phyloP scores from a whole-genome alignment of 2,888 invertebrate genomes.

The Thereva nobilitata region DNA sequence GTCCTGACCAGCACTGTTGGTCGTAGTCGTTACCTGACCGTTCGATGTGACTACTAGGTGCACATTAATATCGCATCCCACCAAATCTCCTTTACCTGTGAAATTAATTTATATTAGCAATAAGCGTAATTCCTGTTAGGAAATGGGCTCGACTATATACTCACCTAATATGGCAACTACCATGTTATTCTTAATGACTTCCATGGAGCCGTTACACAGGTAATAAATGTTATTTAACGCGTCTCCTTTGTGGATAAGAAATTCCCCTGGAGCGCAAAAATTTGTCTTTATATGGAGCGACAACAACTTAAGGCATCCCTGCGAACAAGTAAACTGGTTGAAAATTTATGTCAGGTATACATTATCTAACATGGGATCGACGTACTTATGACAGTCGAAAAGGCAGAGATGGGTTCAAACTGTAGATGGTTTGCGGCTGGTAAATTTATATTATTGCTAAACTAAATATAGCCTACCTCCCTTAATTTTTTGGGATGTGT shows the following conservation, averaged over 20 bases:
- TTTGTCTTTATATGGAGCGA: slow-evolving; percentile 91
- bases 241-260: slow-evolving; percentile 91
- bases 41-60: slow-evolving; percentile 73
- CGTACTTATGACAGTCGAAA: not conserved
- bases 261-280: slow-evolving; percentile 96
- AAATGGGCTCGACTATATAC: slow-evolving; percentile 47
- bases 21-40: slow-evolving; percentile 64
- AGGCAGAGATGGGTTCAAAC: too few relatives aligned
- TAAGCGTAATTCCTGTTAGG: not conserved
- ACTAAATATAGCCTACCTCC: too few relatives aligned
- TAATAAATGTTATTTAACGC: slow-evolving; percentile 93
- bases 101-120: slow-evolving; percentile 11
- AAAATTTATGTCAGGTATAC: too few relatives aligned
- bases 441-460: too few relatives aligned
- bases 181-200: slow-evolving; percentile 94
- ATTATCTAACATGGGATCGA: slow-evolving; percentile 13
- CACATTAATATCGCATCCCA: slow-evolving; percentile 88
- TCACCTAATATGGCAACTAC: slow-evolving; percentile 95
- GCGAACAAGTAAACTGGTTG: not conserved
- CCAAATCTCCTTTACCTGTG: slow-evolving; percentile 92
- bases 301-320: slow-evolving; percentile 87
- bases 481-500: too few relatives aligned
- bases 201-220: slow-evolving; percentile 96
- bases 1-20: slow-evolving; percentile 65
- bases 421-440: too few relatives aligned